Base-by-base conservation (phyloP, 2,113 vertebrate species). In the Cnemophilus loriae region DNA sequence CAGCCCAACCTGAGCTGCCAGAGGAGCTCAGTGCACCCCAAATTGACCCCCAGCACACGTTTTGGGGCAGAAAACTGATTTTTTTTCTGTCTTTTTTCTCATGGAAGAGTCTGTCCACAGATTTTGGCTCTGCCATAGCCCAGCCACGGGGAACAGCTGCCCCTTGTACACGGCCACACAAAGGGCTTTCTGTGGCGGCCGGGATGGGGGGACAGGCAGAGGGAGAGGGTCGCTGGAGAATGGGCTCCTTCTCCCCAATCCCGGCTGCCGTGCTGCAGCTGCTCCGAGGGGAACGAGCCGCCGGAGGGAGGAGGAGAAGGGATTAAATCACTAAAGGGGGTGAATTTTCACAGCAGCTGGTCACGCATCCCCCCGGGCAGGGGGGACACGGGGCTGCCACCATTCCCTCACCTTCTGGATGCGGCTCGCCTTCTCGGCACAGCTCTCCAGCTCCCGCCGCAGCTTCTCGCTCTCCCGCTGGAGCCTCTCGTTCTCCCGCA, bases 401-500 rank as follows among this genome's bases (percentile, higher is more conserved):
- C 23, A 0, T 4, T 13, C 4, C 4, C 63, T 95, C 98, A 99
- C 99, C 99, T 99, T 99, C 92, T 99, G 98, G 27, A 99, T 99
- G 68, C 98, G 97, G 85, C 96, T 96, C 0, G 98, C 98, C 95
- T 99, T 99, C 97, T 99, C 98, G 0, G 61, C 75, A 1, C 97
- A 98, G 90, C 94, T 98, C 92, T 99, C 98, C 95, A 99, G 97
- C 96, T 99, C 98, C 92, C 89, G 96, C 80, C 97, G 98, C 64
- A 97, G 90, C 63, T 82, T 96, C 95, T 98, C 98, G 0, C 92
- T 97, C 92, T 99, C 99, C 67, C 97, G 98, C 95, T 98, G 98
- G 11, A 99, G 98, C 78, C 97, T 95, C 96, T 99, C 98, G 1
- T 99, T 99, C 90, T 99, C 99, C 85, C 97, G 96, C 92, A 99